Evolutionary conservation across 2,113 vertebrate species (phyloP).

Genomic region (Otocyon megalotis): DNA sequence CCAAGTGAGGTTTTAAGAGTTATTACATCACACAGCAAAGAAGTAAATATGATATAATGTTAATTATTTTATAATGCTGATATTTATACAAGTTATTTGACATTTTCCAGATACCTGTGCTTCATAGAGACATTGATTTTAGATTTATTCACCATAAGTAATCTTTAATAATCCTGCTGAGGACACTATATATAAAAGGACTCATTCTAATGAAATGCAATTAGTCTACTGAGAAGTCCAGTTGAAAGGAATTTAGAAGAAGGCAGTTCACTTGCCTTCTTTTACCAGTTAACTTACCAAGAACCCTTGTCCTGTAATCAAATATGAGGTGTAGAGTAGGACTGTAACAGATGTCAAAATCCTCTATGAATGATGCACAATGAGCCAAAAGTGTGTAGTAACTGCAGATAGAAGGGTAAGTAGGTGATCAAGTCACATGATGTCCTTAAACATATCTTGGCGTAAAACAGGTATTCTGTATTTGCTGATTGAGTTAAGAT

Average conservation of each 20-base stretch:
- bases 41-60: not conserved
- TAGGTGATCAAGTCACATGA: not conserved
- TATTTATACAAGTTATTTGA: not conserved
- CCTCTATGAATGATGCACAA: not conserved
- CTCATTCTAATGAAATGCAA: not conserved
- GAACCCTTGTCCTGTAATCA: not conserved
- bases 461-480: not conserved
- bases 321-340: not conserved
- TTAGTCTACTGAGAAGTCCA: not conserved
- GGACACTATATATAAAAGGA: not conserved
- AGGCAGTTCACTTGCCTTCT: not conserved
- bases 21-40: not conserved
- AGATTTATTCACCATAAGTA: not conserved
- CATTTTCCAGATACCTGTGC: not conserved
- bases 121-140: not conserved
- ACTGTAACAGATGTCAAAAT: not conserved
- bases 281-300: not conserved
- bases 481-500: not conserved
- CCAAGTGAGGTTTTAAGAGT: not conserved
- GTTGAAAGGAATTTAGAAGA: not conserved
- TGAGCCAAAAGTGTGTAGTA: not conserved
- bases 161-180: not conserved
- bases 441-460: not conserved
- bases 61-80: not conserved
- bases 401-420: not conserved